These are phyloP conservation scores for Acronicta psi DNA, from an alignment of 2,888 invertebrate species.

Conservation along the genomic window DNA sequence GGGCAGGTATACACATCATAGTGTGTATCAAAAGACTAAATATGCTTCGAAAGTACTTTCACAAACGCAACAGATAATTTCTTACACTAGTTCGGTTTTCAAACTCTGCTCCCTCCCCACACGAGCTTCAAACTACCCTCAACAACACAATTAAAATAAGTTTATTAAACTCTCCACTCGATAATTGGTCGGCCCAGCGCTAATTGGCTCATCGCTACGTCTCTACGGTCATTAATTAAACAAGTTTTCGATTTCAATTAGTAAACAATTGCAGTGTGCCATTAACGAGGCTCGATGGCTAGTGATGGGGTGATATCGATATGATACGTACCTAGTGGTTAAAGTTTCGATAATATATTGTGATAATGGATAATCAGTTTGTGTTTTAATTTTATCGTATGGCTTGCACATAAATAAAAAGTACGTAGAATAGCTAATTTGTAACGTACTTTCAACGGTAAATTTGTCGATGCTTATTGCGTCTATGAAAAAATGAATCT, in stretches of 20 bases:
- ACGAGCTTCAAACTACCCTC: neutral
- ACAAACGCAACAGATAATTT: neutral
- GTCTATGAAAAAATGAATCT: too few species aligned
- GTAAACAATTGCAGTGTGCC: conserved; percentile 69
- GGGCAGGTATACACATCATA: too few species aligned
- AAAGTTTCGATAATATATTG: neutral
- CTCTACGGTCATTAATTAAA: conserved; percentile 73
- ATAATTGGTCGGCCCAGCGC: conserved; percentile 64
- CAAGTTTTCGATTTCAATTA: conserved; percentile 81
- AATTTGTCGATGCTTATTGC: neutral
- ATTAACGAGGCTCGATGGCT: conserved; percentile 36
- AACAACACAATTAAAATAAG: conserved; percentile 41
- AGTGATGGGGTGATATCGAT: conserved; percentile 43
- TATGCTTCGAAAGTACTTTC: too few species aligned
- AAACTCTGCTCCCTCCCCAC: neutral
- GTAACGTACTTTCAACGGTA: neutral
- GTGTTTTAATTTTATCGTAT: neutral
- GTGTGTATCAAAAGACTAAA: neutral
- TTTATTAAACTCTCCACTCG: conserved; percentile 33
- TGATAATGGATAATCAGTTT: neutral
- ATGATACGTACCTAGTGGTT: neutral
- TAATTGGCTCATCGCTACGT: conserved; percentile 70
- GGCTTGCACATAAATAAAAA: too few species aligned
- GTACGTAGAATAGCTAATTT: too few species aligned
- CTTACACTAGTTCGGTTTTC: neutral